These are phyloP conservation scores for Penaeus chinensis DNA, from an alignment of 1,140 invertebrate species.

Conservation along the genomic window DNA sequence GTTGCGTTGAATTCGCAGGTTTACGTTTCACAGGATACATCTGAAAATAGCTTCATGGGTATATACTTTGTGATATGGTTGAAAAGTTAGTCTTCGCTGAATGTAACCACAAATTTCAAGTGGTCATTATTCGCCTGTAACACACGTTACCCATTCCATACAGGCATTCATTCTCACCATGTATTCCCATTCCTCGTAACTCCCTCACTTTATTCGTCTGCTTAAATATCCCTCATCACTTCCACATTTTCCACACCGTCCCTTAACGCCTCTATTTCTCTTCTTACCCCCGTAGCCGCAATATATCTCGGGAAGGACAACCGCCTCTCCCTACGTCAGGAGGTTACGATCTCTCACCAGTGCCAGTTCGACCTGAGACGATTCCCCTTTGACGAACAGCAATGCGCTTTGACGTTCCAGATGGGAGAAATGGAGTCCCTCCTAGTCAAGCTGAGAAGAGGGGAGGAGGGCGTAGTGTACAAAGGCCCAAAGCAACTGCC, in stretches of 20 bases:
- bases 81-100: too few species aligned
- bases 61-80: too few species aligned
- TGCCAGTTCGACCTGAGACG: conserved; percentile 33
- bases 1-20: not conserved
- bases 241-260: not conserved
- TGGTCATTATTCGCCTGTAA: too few species aligned
- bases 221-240: not conserved
- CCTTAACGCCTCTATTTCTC: not conserved
- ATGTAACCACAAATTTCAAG: too few species aligned
- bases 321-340: not conserved
- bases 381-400: conserved; percentile 37
- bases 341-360: conserved; percentile 1
- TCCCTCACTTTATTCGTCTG: too few species aligned
- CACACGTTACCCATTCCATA: too few species aligned
- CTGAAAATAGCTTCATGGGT: too few species aligned
- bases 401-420: not conserved
- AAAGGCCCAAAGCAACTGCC: conserved; percentile 22
- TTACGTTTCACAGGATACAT: not conserved
- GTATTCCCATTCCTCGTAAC: too few species aligned
- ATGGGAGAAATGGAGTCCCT: conserved; percentile 1
- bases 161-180: too few species aligned
- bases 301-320: not conserved
- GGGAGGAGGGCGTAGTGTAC: conserved; percentile 17
- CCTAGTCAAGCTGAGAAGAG: conserved; percentile 4
- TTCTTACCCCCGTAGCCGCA: not conserved